These are phyloP conservation scores for Pelosia muscerda DNA, from an alignment of 2,888 invertebrate genomes.

Conservation along the genomic window DNA sequence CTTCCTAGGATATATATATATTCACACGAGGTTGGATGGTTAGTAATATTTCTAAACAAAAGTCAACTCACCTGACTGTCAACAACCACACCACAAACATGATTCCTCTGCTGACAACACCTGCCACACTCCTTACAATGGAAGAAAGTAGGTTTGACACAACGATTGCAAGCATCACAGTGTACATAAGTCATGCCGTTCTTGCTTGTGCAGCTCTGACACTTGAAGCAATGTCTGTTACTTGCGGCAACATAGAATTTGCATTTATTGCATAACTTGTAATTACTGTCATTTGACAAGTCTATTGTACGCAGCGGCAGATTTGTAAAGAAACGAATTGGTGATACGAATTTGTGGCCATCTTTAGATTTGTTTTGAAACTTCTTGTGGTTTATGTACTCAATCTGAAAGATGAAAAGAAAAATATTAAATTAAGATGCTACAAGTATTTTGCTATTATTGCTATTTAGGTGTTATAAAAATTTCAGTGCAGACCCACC, in stretches of 20 bases:
- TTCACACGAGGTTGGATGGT: neutral
- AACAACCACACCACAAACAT: conserved; percentile 72
- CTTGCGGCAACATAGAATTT: conserved; percentile 87
- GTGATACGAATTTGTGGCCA: conserved; percentile 92
- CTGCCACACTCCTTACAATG: conserved; percentile 92
- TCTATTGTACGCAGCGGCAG: conserved; percentile 85
- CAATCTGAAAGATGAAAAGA: conserved; percentile 86
- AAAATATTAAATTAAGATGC: neutral
- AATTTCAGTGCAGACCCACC: too few relatives aligned
- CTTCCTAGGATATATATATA: neutral
- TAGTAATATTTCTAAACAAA: neutral
- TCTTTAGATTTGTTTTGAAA: conserved; percentile 88
- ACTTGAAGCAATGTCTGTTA: conserved; percentile 79
- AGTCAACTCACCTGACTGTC: conserved; percentile 71
- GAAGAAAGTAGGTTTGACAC: conserved; percentile 94
- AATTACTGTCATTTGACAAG: conserved; percentile 87
- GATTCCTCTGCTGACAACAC: conserved; percentile 85
- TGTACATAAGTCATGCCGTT: conserved; percentile 91
- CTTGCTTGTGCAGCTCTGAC: conserved; percentile 81
- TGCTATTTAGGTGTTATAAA: too few relatives aligned
- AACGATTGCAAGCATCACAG: conserved; percentile 91
- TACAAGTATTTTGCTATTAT: too few relatives aligned
- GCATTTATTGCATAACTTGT: conserved; percentile 92
- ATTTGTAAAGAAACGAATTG: conserved; percentile 96
- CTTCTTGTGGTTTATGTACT: conserved; percentile 92